A percentile compares a stretch with the other conserved stretches of the same genome.
Conservation (phyloP, 1,140 invertebrate species). For the Ceratosolen fusciceps region DNA sequence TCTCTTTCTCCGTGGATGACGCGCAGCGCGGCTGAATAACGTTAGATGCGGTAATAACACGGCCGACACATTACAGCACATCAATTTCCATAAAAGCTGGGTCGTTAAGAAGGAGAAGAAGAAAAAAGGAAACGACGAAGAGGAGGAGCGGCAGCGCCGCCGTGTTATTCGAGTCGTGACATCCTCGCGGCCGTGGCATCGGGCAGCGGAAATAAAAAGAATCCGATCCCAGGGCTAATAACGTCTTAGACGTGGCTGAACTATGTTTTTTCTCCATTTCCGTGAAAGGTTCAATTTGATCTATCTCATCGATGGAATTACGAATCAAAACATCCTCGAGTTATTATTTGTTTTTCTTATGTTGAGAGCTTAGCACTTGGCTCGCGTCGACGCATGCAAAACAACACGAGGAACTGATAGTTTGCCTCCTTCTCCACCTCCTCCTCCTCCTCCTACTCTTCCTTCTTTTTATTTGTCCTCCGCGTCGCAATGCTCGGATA, state of each 20-base stretch:
- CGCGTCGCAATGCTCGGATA: background rate
- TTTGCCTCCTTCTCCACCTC: background rate
- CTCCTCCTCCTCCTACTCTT: too few relatives aligned
- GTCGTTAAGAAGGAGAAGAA: background rate
- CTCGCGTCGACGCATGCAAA: background rate
- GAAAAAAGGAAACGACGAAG: background rate
- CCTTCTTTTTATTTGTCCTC: too few relatives aligned
- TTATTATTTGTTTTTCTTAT: too few relatives aligned
- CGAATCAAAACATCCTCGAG: background rate
- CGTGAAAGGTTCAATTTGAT: background rate
- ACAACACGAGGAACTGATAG: background rate
- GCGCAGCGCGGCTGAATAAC: background rate
- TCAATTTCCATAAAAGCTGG: slow-evolving; percentile 19
- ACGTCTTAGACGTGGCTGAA: background rate
- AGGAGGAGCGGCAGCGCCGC: too few relatives aligned
- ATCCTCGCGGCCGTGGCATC: slow-evolving; percentile 3
- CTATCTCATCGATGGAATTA: background rate
- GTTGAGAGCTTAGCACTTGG: background rate
- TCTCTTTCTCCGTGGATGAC: background rate
- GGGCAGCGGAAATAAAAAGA: slow-evolving; percentile 18
- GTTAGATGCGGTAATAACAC: background rate
- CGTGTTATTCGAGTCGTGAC: background rate
- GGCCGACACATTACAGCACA: background rate
- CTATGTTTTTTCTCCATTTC: background rate
- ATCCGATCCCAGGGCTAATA: background rate